Percentiles rank a stretch among this genome's conserved stretches.
These are phyloP conservation scores for Microcebus tavaratra DNA, from an alignment of 2,113 vertebrate species.

Conservation along the genomic window DNA sequence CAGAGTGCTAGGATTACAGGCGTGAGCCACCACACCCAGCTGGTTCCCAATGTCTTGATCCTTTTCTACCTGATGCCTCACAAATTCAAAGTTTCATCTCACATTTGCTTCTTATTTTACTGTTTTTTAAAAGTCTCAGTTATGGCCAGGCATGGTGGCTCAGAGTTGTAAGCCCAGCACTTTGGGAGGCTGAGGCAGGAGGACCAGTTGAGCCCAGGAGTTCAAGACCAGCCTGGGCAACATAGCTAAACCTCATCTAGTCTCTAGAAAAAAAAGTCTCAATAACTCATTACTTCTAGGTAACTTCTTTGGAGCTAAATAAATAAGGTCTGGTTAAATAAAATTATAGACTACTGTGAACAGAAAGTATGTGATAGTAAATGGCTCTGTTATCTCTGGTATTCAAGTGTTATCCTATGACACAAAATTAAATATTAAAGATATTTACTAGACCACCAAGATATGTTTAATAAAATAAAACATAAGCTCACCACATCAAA, in stretches of 20 bases:
- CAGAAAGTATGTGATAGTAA: neutral
- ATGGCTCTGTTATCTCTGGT: neutral
- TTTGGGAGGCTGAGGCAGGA: too few species aligned
- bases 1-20: too few species aligned
- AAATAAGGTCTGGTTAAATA: neutral
- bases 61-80: neutral
- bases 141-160: too few species aligned
- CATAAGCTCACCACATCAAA: neutral
- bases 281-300: neutral
- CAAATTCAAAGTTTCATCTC: neutral
- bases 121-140: neutral
- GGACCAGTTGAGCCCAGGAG: too few species aligned
- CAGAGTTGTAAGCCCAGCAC: too few species aligned
- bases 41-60: neutral
- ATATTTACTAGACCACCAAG: neutral
- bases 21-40: too few species aligned
- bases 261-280: neutral
- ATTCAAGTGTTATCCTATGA: neutral
- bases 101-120: neutral
- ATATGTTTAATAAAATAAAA: slow-evolving; percentile 33
- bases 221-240: too few species aligned
- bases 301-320: neutral
- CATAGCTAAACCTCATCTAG: too few species aligned
- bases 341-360: neutral
- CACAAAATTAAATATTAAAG: slow-evolving; percentile 38